Conservation (phyloP, 2,113 vertebrate species). For the Eurypyga helias region DNA sequence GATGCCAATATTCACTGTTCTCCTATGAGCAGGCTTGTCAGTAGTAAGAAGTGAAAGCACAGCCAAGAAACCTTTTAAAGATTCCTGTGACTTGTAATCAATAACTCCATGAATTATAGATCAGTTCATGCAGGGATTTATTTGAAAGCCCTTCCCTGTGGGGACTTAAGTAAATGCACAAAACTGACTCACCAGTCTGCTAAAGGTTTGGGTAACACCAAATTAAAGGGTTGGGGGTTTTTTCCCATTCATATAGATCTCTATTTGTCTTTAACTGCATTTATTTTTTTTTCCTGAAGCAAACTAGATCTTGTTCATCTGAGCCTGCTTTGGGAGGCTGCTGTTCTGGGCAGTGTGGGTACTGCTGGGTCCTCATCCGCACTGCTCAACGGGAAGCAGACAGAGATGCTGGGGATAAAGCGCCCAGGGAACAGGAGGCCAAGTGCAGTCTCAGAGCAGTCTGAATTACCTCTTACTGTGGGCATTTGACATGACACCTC, state of each 20-base stretch:
- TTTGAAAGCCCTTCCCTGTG: conserved; percentile 42
- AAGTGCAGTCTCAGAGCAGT: background rate
- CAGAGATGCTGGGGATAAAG: background rate
- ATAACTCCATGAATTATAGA: conserved; percentile 21
- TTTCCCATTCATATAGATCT: background rate
- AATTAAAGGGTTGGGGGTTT: background rate
- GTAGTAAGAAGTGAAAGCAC: conserved; percentile 11
- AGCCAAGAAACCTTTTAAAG: conserved; percentile 62
- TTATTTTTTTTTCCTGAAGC: background rate
- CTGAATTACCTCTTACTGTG: background rate
- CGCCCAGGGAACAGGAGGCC: background rate
- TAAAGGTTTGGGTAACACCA: background rate
- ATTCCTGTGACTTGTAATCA: conserved; percentile 25
- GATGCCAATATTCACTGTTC: background rate
- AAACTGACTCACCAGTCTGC: background rate
- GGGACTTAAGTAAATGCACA: conserved; percentile 34
- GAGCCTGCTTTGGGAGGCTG: background rate
- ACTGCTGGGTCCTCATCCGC: background rate
- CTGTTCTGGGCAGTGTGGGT: background rate
- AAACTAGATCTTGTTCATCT: background rate
- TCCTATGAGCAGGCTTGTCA: background rate
- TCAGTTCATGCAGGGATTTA: conserved; percentile 42
- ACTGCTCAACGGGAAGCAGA: background rate
- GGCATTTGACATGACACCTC: background rate
- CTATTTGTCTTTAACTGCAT: background rate